Conservation (phyloP, 2,113 vertebrate genomes). For the Bungarus multicinctus region DNA sequence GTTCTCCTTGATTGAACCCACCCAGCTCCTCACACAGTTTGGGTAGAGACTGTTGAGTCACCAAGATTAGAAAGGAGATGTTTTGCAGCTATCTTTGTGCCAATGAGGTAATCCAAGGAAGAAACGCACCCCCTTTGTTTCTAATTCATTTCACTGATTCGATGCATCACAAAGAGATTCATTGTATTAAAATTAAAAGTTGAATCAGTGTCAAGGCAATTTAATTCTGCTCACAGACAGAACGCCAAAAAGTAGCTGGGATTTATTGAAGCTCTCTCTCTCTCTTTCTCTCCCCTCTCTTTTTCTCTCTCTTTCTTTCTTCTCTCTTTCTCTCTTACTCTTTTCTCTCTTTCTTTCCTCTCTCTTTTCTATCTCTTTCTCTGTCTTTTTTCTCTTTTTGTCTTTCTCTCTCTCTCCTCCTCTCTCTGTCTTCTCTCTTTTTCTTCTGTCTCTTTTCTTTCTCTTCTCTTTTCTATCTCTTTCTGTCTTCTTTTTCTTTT, state of each 20-base stretch:
- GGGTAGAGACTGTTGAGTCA: not conserved
- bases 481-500: too few relatives aligned
- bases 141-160: constrained; percentile 19
- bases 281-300: not conserved
- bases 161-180: constrained; percentile 6
- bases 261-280: not conserved
- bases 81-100: not conserved
- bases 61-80: not conserved
- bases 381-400: too few relatives aligned
- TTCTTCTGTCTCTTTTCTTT: too few relatives aligned
- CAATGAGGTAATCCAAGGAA: constrained; percentile 7
- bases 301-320: not conserved
- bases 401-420: too few relatives aligned
- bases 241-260: not conserved
- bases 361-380: too few relatives aligned
- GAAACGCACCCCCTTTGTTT: not conserved
- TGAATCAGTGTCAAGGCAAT: constrained; percentile 19
- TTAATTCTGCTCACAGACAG: not conserved
- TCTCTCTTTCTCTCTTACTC: too few relatives aligned
- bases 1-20: not conserved
- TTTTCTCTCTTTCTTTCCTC: not conserved
- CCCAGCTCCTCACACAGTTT: not conserved
- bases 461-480: too few relatives aligned
- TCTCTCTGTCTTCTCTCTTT: rapidly evolving
- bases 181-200: constrained; percentile 26